Evolutionary conservation across 1,140 invertebrate genomes (phyloP).

Genomic region (Argopecten irradians): DNA sequence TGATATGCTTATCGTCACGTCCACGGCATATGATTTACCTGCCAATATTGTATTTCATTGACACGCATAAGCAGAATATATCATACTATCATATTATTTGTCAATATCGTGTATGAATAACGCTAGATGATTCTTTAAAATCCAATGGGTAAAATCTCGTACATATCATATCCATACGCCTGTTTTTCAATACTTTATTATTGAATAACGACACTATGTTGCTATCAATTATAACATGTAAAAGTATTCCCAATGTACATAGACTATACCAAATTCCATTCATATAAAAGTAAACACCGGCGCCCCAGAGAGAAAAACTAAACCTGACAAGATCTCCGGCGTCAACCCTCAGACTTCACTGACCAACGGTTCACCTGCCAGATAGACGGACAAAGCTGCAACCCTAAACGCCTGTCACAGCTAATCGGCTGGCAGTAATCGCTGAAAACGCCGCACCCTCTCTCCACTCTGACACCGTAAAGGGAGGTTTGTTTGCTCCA

Average conservation of each 20-base stretch:
- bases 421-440: not conserved
- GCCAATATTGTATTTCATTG: too few relatives aligned
- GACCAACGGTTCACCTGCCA: not conserved
- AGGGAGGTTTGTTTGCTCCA: slow-evolving; percentile 14
- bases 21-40: too few relatives aligned
- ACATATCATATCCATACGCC: too few relatives aligned
- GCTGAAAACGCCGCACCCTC: not conserved
- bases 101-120: too few relatives aligned
- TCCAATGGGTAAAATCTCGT: too few relatives aligned
- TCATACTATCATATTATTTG: too few relatives aligned
- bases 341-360: not conserved
- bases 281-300: too few relatives aligned
- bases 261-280: not conserved
- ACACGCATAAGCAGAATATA: too few relatives aligned
- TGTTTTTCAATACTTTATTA: too few relatives aligned
- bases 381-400: not conserved
- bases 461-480: not conserved
- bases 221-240: not conserved
- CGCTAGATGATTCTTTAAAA: too few relatives aligned
- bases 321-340: not conserved
- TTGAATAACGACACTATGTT: too few relatives aligned
- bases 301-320: not conserved
- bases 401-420: not conserved
- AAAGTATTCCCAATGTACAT: not conserved
- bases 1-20: too few relatives aligned